Percentiles rank a stretch among this genome's conserved stretches.
These are phyloP conservation scores for Arizona elegans DNA, from an alignment of 2,113 vertebrate genomes.

Conservation along the genomic window DNA sequence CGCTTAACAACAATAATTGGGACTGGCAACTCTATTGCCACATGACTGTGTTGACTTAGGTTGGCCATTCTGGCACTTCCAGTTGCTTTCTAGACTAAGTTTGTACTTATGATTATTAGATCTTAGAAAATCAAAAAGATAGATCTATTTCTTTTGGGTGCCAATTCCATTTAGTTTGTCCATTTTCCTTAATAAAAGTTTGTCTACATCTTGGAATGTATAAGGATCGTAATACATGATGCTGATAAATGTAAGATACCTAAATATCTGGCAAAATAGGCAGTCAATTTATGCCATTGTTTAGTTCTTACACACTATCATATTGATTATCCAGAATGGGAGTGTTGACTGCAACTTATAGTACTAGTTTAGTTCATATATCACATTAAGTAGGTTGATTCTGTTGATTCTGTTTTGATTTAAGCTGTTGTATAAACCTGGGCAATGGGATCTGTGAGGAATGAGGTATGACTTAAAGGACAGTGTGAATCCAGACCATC, in stretches of 20 bases:
- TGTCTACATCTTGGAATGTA: constrained; percentile 11
- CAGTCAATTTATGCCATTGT: neutral
- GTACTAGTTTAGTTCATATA: neutral
- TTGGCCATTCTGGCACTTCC: too few species aligned
- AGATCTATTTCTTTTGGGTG: neutral
- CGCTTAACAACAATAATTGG: too few species aligned
- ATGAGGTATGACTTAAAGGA: neutral
- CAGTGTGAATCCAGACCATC: neutral
- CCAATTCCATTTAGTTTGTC: neutral
- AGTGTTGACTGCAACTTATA: neutral
- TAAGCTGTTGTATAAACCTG: neutral
- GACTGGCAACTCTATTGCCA: too few species aligned
- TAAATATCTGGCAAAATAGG: accelerated
- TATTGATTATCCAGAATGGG: neutral
- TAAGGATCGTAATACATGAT: constrained; percentile 4
- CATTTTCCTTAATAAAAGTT: neutral
- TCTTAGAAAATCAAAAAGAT: neutral
- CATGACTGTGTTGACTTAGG: too few species aligned
- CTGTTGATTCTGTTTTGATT: neutral
- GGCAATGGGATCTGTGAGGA: neutral
- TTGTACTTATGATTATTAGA: neutral
- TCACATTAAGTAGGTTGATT: neutral
- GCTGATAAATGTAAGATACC: neutral
- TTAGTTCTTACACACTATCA: neutral
- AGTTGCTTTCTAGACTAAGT: neutral